Base-by-base conservation (phyloP, 2,888 invertebrate species). In the Habrosyne pyritoides region DNA sequence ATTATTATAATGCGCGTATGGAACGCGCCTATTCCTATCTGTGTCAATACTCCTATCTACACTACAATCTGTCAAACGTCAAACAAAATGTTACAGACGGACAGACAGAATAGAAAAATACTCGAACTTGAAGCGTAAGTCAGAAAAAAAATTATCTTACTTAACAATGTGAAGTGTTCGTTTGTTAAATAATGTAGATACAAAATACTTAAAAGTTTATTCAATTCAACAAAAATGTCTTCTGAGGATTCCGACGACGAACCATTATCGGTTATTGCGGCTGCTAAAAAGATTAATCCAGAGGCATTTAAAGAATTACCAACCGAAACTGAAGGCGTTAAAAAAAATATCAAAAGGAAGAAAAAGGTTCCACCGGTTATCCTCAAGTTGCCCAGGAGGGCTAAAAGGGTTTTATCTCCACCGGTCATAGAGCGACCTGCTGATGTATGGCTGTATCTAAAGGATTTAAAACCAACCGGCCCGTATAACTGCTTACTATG, bases 381-480 rank as follows among this genome's bases (percentile, higher is more conserved):
- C 0, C 79, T 81, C 56, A 71, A 75, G 54, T 50, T 79, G n/a
- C 68, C 70, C 8, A 67, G 67, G 22, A 52, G 60, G 42, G 36
- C 56, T 33, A 62, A 56, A 24, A 14, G 51, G 55, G 59, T 54
- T 21, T 55, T 71, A 8, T 54, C 60, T 2, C 77, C 73, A 1
- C 63, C 81, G 2, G 73, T 87, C 2, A 79, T 89, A 7, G 85
- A 89, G 58, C 77, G 90, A 22, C 93, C 92, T 0, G 54, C 75
- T 2, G 93, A 93, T 68, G 92, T 93, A 1, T 93, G 93, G 93
- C 68, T 93, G 33, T 93, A 93, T 63, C 62, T 91, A n/a, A 93
- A 91, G 70, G 92, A 92, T 65, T 72, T 93, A 7, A 92, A 88
- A 56, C 82, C 85, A 3, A 72, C 84, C 10, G 93, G 93, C 0